phyloP scores from a whole-genome alignment of 2,113 vertebrate species.

The Nothobranchius furzeri region DNA sequence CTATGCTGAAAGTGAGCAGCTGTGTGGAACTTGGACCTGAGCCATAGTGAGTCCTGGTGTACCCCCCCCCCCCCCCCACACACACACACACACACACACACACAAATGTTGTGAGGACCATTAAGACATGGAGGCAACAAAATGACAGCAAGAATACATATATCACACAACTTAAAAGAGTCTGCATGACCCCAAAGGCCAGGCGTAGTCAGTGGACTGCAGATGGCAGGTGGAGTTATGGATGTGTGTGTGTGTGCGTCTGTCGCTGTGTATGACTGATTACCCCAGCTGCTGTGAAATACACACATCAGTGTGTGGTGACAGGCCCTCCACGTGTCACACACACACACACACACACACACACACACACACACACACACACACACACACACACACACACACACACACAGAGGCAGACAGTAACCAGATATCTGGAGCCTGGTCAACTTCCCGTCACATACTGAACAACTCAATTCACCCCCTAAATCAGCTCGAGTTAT shows the following conservation, averaged over 20 bases:
- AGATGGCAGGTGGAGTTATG: conserved; percentile 45
- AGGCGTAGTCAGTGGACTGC: conserved; percentile 33
- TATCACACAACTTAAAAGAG: conserved; percentile 40
- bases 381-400: conserved; percentile 23
- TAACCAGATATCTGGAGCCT: conserved; percentile 64
- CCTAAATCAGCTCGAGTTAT: conserved; percentile 46
- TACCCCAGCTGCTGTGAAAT: conserved; percentile 73
- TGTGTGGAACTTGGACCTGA: background rate
- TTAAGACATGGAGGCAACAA: conserved; percentile 19
- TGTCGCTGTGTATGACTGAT: conserved; percentile 66
- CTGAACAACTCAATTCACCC: conserved; percentile 53
- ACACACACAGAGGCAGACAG: conserved; percentile 39
- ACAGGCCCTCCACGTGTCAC: conserved; percentile 60
- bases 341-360: conserved; percentile 11
- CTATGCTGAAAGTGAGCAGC: conserved; percentile 1
- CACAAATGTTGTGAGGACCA: conserved; percentile 15
- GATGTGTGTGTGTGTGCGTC: conserved; percentile 15
- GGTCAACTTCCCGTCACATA: conserved; percentile 69
- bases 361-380: conserved; percentile 10
- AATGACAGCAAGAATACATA: conserved; percentile 28
- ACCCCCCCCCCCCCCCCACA: background rate
- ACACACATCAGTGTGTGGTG: conserved; percentile 76
- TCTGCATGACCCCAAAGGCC: conserved; percentile 45
- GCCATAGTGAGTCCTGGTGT: background rate
- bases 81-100: no score